Evolutionary conservation across 1,140 invertebrate genomes (phyloP), one percentile per base, ranked within the genome.

Genomic region (Lepidurus apus): DNA sequence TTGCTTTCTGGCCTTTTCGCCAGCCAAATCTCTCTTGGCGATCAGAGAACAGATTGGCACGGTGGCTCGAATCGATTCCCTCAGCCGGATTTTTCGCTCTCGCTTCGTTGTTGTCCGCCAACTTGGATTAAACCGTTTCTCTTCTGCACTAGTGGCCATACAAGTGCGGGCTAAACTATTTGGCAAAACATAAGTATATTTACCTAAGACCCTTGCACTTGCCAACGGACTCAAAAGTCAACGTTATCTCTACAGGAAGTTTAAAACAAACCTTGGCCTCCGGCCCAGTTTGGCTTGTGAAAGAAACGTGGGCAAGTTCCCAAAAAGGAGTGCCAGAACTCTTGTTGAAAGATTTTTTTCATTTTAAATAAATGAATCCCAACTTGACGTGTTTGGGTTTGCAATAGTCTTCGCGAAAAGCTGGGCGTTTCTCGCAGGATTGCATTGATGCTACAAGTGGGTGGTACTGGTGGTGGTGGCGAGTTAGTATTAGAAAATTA

Each of bases 391-490:
- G 17, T 21, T 9, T 1, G 17, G 13, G 7, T 65, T 13, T 65
- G 53, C 47, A 7, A 47, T 47, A 65, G 17, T 65, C 9, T 65
- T 65, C 17, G 53, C 53, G 53, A 65, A 65, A 65, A 7, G 21
- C 13, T 21, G 9, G 9, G n/a, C 8, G 53, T 65, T 34, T 34
- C 34, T 34, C 3, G 34, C 34, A 34, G 34, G 34, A 34, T 34
- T 34, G 53, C 21, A 65, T 65, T 65, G 53, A 65, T 17, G n/a
- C 53, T n/a, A 65, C 53, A 65, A 65, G 53, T 65, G 53, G 53
- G 13, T 65, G 53, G 53, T 1, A 7, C 45, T 47, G 17, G 45
- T 47, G 45, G 13, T 65, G 17, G 53, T 65, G 8, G 53, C 9
- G 17, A 65, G 34, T 34, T 21, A 17, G 17, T 65, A 13, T 11